These are phyloP conservation scores for Beroe ovata DNA, from an alignment of 37 sponge, comb jelly and placozoan genomes.

Conservation along the genomic window DNA sequence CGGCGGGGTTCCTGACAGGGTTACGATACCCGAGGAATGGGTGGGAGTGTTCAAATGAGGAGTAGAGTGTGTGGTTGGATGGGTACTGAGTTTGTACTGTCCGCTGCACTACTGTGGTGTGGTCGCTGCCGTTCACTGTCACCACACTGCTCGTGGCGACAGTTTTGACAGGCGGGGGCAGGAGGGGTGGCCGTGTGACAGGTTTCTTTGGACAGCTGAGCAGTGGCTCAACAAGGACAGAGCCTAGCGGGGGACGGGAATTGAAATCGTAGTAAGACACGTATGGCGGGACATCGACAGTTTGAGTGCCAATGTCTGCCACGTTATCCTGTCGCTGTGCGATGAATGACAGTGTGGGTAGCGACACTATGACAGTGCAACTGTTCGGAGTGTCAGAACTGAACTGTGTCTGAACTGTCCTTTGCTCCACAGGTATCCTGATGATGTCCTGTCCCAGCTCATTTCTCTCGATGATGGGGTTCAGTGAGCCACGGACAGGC, in stretches of 20 bases:
- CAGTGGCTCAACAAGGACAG: conserved; percentile 37
- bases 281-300: not conserved
- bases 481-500: not conserved
- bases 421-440: conserved; percentile 40
- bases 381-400: not conserved
- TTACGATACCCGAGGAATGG: not conserved
- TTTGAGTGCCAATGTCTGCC: not conserved
- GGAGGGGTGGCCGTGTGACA: not conserved
- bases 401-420: conserved; percentile 57
- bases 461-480: conserved; percentile 18
- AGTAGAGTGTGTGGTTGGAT: conserved; percentile 31
- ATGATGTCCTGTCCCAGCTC: conserved; percentile 15
- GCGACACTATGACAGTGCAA: not conserved
- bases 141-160: not conserved
- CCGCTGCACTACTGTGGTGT: not conserved
- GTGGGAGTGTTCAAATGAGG: conserved; percentile 14
- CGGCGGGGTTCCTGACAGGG: conserved; percentile 13
- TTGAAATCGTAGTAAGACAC: not conserved
- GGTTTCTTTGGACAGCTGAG: conserved; percentile 17
- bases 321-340: conserved; percentile 50
- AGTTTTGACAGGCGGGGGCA: not conserved
- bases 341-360: not conserved
- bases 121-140: not conserved
- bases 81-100: conserved; percentile 48
- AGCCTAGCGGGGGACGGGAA: not conserved